These are phyloP conservation scores for Agrochola litura DNA, from an alignment of 2,888 invertebrate genomes.

Conservation along the genomic window DNA sequence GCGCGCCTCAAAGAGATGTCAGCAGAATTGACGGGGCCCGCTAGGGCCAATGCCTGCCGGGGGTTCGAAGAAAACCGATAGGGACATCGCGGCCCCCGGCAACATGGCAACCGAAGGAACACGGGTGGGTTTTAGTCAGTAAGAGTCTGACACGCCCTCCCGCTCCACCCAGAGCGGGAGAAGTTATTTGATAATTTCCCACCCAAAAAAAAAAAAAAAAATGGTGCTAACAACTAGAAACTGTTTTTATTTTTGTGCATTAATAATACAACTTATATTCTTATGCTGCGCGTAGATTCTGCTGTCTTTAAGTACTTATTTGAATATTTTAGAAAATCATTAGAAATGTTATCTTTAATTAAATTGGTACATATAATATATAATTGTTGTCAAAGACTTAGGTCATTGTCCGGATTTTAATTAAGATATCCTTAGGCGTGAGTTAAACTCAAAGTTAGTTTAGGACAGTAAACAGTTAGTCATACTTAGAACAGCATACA, in stretches of 20 bases:
- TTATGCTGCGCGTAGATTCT: neutral
- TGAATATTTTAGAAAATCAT: neutral
- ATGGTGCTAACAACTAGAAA: too few relatives aligned
- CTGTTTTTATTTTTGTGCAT: neutral
- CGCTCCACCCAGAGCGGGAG: too few relatives aligned
- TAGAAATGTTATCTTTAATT: neutral
- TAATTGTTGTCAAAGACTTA: neutral
- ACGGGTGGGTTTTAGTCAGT: too few relatives aligned
- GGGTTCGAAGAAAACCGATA: too few relatives aligned
- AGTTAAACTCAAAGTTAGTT: constrained; percentile 5
- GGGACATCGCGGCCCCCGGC: too few relatives aligned
- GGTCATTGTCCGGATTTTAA: neutral
- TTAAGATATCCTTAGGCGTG: neutral
- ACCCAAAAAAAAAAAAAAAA: too few relatives aligned
- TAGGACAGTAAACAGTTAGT: neutral
- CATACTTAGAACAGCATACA: neutral
- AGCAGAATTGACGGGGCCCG: too few relatives aligned
- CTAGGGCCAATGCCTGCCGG: too few relatives aligned
- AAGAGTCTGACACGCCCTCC: too few relatives aligned
- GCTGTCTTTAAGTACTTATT: neutral
- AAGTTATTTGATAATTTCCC: too few relatives aligned
- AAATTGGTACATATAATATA: neutral
- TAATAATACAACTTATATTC: neutral
- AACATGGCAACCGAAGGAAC: too few relatives aligned
- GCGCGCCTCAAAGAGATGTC: too few relatives aligned